Evolutionary conservation across 2,797 vertebrate species (phyloP).

Genomic region (Neomorphus geoffroyi): DNA sequence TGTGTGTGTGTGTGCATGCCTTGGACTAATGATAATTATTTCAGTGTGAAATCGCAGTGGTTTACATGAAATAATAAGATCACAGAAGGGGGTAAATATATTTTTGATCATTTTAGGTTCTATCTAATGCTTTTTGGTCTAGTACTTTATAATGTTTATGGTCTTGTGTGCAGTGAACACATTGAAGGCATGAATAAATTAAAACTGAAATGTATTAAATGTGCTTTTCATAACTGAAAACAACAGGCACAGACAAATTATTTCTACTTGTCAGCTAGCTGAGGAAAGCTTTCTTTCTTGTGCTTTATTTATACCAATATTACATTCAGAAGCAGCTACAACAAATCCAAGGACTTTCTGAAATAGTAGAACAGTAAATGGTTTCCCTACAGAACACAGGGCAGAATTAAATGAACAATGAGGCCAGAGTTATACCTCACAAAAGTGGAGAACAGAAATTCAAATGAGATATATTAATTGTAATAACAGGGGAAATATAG

Average conservation of each 20-base stretch:
- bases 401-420: not conserved
- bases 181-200: constrained; percentile 71
- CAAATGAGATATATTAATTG: not conserved
- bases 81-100: constrained; percentile 83
- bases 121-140: constrained; percentile 66
- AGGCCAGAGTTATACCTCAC: not conserved
- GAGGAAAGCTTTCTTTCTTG: constrained; percentile 39
- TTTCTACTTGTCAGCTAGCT: constrained; percentile 60
- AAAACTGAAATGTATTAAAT: constrained; percentile 63
- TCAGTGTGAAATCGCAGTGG: constrained; percentile 84
- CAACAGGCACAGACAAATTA: constrained; percentile 70
- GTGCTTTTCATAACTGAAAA: constrained; percentile 64
- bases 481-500: not conserved
- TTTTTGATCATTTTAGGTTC: constrained; percentile 83
- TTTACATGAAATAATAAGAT: constrained; percentile 85
- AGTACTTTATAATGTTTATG: constrained; percentile 68
- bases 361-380: constrained; percentile 38
- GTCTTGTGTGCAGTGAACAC: constrained; percentile 60
- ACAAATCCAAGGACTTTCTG: constrained; percentile 44
- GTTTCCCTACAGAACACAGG: not conserved
- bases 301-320: constrained; percentile 59
- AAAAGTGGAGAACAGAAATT: not conserved
- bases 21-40: constrained; percentile 86
- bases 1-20: constrained; percentile 30
- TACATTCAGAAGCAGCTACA: constrained; percentile 38